These are phyloP conservation scores for Pardalotus punctatus DNA, from an alignment of 2,113 vertebrate species.

Conservation along the genomic window DNA sequence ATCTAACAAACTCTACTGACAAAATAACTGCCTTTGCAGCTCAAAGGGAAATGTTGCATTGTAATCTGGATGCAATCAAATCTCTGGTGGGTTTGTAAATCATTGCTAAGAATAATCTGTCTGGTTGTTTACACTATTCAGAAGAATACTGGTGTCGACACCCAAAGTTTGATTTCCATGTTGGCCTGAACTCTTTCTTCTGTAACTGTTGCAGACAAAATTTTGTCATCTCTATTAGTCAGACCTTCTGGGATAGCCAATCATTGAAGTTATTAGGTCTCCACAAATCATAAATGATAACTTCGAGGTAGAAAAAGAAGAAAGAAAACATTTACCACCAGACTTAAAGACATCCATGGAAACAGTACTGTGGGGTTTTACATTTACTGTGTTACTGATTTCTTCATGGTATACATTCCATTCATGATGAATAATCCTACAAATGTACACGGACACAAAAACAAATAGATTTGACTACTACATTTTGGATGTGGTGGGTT, in stretches of 20 bases:
- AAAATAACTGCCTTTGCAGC: neutral
- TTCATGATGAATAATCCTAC: neutral
- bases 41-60: neutral
- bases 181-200: neutral
- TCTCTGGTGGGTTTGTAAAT: conserved; percentile 26
- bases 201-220: neutral
- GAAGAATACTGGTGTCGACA: conserved; percentile 3
- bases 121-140: conserved; percentile 30
- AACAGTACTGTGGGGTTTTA: neutral
- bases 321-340: neutral
- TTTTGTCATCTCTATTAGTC: neutral
- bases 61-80: conserved; percentile 16
- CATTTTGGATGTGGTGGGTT: neutral
- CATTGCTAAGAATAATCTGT: conserved; percentile 42
- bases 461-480: neutral
- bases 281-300: neutral
- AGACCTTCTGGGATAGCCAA: neutral
- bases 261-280: neutral
- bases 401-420: fast-evolving
- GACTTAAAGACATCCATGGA: neutral
- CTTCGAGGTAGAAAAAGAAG: neutral
- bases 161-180: neutral
- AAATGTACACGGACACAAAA: neutral
- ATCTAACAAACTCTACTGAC: neutral
- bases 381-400: neutral